phyloP scores from a whole-genome alignment of 2,888 invertebrate genomes.

The Argyra leucocephala region DNA sequence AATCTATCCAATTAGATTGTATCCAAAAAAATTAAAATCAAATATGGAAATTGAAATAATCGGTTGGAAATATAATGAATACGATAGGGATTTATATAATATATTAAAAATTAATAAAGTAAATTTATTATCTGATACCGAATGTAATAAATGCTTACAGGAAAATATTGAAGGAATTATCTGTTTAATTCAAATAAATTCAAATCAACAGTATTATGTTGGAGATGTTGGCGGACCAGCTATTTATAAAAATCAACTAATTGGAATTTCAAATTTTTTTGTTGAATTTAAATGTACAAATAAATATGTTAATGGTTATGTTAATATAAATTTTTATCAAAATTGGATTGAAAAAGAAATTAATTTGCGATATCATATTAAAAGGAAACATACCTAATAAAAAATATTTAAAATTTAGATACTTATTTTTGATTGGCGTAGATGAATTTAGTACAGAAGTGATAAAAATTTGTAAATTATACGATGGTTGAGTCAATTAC shows the following conservation, averaged over 20 bases:
- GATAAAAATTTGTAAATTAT: no score
- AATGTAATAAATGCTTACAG: not conserved
- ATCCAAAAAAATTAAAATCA: not conserved
- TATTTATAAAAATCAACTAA: not conserved
- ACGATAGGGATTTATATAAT: not conserved
- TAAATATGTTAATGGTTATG: not conserved
- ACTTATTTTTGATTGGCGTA: no score
- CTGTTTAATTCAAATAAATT: not conserved
- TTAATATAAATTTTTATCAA: not conserved
- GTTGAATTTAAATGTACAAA: not conserved
- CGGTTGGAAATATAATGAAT: not conserved
- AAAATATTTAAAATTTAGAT: no score
- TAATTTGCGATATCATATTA: no score
- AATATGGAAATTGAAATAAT: not conserved
- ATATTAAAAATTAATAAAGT: slow-evolving; percentile 7
- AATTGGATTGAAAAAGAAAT: not conserved
- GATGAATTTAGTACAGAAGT: no score
- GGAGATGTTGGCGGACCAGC: slow-evolving; percentile 5
- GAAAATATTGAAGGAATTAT: not conserved
- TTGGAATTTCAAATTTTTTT: slow-evolving; percentile 6
- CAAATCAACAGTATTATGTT: not conserved
- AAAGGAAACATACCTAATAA: no score
- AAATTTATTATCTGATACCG: not conserved
- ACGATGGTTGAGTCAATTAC: no score
- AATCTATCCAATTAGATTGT: not conserved